Conservation (phyloP, 2,113 vertebrate species). For the Mesitornis unicolor region DNA sequence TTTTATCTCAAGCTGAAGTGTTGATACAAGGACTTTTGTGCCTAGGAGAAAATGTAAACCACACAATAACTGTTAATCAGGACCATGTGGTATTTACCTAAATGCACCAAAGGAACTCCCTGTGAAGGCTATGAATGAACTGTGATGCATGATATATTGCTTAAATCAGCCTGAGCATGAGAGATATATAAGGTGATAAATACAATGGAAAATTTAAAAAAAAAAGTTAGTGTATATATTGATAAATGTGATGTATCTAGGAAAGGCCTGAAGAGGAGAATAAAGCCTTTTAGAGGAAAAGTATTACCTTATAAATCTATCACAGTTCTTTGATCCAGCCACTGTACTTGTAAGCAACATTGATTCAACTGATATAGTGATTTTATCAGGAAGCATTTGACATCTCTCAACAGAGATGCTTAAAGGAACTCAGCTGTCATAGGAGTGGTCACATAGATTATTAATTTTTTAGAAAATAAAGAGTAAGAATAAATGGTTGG, state of each 20-base stretch:
- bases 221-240: not conserved
- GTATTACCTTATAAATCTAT: not conserved
- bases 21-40: slow-evolving; percentile 36
- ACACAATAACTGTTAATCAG: slow-evolving; percentile 17
- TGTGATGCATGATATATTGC: not conserved
- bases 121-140: not conserved
- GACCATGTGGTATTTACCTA: slow-evolving; percentile 41
- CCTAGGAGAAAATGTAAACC: slow-evolving; percentile 21
- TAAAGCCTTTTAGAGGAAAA: not conserved
- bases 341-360: not conserved
- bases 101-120: not conserved
- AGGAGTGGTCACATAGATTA: not conserved
- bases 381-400: not conserved
- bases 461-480: not conserved
- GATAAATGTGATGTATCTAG: not conserved
- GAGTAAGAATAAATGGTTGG: not conserved
- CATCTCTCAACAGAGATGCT: not conserved
- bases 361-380: not conserved
- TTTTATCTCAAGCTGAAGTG: slow-evolving; percentile 23
- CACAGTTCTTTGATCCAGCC: not conserved
- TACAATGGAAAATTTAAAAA: not conserved
- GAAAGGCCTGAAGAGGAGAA: not conserved
- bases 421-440: not conserved
- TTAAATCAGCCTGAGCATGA: not conserved
- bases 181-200: slow-evolving; percentile 16